A percentile compares a stretch with the other conserved stretches of the same genome.
Evolutionary conservation across 2,888 invertebrate genomes (phyloP).

Genomic region (Eugnorisma glareosa): DNA sequence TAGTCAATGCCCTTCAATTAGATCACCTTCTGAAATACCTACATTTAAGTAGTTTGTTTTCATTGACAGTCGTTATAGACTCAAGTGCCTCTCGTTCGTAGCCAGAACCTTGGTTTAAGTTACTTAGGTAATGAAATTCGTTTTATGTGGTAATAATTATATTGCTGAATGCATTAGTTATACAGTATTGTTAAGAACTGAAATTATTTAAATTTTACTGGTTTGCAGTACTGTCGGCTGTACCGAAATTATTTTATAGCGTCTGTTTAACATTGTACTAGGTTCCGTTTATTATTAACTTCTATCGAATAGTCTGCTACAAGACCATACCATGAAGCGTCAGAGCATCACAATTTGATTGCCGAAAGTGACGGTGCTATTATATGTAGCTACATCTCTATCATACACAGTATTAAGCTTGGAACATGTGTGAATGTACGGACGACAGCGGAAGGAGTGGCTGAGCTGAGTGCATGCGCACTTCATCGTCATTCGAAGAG

Average conservation of each 20-base stretch:
- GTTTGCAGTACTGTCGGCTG: neutral
- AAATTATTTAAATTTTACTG: neutral
- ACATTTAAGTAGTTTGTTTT: conserved; percentile 22
- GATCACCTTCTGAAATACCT: conserved; percentile 40
- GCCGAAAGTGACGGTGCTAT: neutral
- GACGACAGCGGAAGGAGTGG: neutral
- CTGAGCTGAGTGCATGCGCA: neutral
- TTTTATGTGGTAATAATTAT: conserved; percentile 4
- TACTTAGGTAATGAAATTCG: neutral
- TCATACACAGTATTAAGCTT: neutral
- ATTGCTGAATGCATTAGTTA: neutral
- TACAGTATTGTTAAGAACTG: neutral
- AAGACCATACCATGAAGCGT: neutral
- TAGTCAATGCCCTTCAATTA: conserved; percentile 42
- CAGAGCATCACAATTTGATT: neutral
- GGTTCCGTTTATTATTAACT: neutral
- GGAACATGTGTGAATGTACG: neutral
- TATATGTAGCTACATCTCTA: neutral
- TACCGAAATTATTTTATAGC: neutral
- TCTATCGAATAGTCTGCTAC: neutral
- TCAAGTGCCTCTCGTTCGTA: neutral
- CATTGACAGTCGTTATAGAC: conserved; percentile 11
- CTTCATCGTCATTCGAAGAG: neutral
- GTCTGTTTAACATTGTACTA: neutral
- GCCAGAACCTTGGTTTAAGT: conserved; percentile 20